These are phyloP conservation scores for Mylabris phalerata DNA, from an alignment of 1,140 invertebrate species.

Conservation along the genomic window DNA sequence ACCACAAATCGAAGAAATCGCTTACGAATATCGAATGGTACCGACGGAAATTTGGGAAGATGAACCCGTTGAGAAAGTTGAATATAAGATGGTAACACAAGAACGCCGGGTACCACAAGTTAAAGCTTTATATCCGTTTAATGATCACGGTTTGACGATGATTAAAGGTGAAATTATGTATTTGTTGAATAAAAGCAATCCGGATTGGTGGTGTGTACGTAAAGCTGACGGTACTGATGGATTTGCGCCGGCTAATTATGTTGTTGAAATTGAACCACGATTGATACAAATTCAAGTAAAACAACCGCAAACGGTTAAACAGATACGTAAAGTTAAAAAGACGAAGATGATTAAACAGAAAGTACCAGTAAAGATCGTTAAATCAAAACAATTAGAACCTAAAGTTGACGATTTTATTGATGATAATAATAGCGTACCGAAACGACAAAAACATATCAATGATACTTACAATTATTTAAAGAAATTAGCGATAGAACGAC, in stretches of 20 bases:
- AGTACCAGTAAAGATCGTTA: slow-evolving; percentile 61
- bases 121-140: slow-evolving; percentile 82
- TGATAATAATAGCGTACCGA: slow-evolving; percentile 75
- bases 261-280: slow-evolving; percentile 86
- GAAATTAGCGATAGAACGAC: slow-evolving; percentile 69
- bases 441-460: slow-evolving; percentile 73
- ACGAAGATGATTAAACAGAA: slow-evolving; percentile 81
- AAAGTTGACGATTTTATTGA: slow-evolving; percentile 42
- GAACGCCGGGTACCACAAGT: slow-evolving; percentile 86
- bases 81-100: slow-evolving; percentile 77
- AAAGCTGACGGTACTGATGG: slow-evolving; percentile 88
- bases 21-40: slow-evolving; percentile 51
- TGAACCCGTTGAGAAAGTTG: slow-evolving; percentile 76
- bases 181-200: slow-evolving; percentile 89
- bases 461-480: slow-evolving; percentile 73
- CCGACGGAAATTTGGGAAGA: slow-evolving; percentile 89
- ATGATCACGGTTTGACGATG: slow-evolving; percentile 89
- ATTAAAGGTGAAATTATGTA: slow-evolving; percentile 91
- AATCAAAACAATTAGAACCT: slow-evolving; percentile 46
- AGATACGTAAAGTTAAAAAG: slow-evolving; percentile 81
- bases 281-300: slow-evolving; percentile 75
- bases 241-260: slow-evolving; percentile 97
- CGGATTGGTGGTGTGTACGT: slow-evolving; percentile 97
- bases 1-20: slow-evolving; percentile 30
- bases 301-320: slow-evolving; percentile 72